Evolutionary conservation across 1,140 invertebrate species (phyloP).

Genomic region (Leptinotarsa undecemlineata): DNA sequence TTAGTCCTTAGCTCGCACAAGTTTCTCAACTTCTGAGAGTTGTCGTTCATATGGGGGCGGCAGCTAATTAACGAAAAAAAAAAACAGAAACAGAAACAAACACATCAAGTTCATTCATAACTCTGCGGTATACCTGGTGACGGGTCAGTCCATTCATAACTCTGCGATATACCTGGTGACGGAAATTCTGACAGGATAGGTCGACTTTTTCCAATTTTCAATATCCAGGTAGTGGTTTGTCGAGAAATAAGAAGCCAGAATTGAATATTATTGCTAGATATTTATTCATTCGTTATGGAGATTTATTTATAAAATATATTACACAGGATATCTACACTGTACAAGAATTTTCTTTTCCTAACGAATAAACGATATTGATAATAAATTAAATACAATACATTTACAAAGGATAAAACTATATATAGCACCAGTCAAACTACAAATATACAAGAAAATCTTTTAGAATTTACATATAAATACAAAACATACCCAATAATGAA

Average conservation of each 20-base stretch:
- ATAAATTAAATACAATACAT: constrained; percentile 50
- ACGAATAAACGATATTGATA: constrained; percentile 41
- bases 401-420: constrained; percentile 49
- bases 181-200: too few relatives aligned
- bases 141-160: too few relatives aligned
- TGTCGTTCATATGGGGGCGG: too few relatives aligned
- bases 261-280: constrained; percentile 49
- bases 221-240: not conserved
- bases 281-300: constrained; percentile 49
- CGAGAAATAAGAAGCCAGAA: not conserved
- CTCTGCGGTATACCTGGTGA: too few relatives aligned
- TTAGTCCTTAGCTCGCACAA: too few relatives aligned
- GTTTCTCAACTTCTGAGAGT: too few relatives aligned
- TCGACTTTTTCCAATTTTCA: too few relatives aligned
- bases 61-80: too few relatives aligned
- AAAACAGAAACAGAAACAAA: too few relatives aligned
- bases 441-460: constrained; percentile 46
- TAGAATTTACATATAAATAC: constrained; percentile 47
- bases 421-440: constrained; percentile 55
- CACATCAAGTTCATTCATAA: too few relatives aligned
- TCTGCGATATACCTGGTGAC: too few relatives aligned
- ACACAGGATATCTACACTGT: constrained; percentile 58
- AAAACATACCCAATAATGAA: constrained; percentile 36
- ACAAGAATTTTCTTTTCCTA: constrained; percentile 50
- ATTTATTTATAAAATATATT: constrained; percentile 58